Evolutionary conservation across 2,113 vertebrate genomes (phyloP).

Genomic region (Entelurus aequoreus): DNA sequence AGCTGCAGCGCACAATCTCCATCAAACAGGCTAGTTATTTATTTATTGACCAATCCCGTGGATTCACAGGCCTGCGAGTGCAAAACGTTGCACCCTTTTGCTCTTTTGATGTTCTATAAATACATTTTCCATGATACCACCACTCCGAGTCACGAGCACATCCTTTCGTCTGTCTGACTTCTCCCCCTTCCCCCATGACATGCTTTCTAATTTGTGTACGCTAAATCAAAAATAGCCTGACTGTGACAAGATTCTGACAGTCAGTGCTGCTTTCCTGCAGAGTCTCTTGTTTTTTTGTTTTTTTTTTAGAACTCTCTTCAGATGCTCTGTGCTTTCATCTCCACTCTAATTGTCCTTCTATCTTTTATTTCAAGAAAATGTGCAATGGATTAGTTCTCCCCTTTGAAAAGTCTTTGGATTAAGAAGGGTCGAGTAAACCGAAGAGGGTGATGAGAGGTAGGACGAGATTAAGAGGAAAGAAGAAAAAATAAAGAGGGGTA

Average conservation of each 20-base stretch:
- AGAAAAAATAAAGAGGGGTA: not conserved
- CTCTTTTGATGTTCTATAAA: constrained; percentile 37
- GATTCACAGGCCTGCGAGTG: constrained; percentile 6
- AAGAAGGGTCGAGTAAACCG: constrained; percentile 27
- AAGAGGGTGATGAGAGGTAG: constrained; percentile 4
- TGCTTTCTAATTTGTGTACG: constrained; percentile 29
- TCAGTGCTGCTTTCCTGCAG: constrained; percentile 14
- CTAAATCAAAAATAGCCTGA: constrained; percentile 47
- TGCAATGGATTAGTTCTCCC: constrained; percentile 42
- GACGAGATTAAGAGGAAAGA: not conserved
- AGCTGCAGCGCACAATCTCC: not conserved
- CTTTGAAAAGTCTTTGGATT: constrained; percentile 41
- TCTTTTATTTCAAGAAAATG: constrained; percentile 50
- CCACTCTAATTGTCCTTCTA: constrained; percentile 39
- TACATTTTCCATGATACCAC: constrained; percentile 25
- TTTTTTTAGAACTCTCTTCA: constrained; percentile 14
- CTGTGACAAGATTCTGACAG: constrained; percentile 24
- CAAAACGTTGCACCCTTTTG: constrained; percentile 11
- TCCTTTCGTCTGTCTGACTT: constrained; percentile 21
- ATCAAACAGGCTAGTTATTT: constrained; percentile 19
- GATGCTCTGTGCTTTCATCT: constrained; percentile 51
- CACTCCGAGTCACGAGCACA: constrained; percentile 18
- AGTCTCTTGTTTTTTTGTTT: constrained; percentile 23
- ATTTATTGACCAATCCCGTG: constrained; percentile 22
- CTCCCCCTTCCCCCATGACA: constrained; percentile 9